Evolutionary conservation across 2,888 invertebrate genomes (phyloP).

Genomic region (Pyrgus malvae): DNA sequence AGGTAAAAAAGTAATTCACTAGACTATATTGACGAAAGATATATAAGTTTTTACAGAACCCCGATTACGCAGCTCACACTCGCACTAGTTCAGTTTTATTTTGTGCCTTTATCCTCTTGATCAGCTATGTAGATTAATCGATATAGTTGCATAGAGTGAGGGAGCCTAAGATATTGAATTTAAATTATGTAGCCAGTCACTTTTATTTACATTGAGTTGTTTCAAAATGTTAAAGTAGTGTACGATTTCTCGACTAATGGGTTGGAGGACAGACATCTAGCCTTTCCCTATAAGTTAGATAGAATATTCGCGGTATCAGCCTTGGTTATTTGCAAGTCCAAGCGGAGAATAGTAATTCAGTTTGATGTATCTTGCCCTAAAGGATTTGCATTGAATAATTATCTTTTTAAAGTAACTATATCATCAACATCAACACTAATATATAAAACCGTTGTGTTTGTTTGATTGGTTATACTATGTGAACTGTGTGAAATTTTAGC

Average conservation of each 20-base stretch:
- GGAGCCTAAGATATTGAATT: slow-evolving; percentile 3
- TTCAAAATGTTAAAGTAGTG: slow-evolving; percentile 5
- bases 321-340: slow-evolving; percentile 18
- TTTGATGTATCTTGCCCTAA: slow-evolving; percentile 2
- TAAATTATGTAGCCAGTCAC: slow-evolving; percentile 5
- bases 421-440: too few species aligned
- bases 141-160: neutral
- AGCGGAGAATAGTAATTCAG: slow-evolving; percentile 10
- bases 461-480: too few species aligned
- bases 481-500: too few species aligned
- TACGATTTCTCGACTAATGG: slow-evolving; percentile 6
- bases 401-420: neutral
- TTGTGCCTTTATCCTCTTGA: too few species aligned
- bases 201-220: slow-evolving; percentile 15
- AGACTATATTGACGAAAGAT: too few species aligned
- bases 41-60: too few species aligned
- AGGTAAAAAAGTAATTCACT: too few species aligned
- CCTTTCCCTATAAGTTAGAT: slow-evolving; percentile 17
- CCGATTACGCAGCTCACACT: too few species aligned
- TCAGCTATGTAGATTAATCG: too few species aligned
- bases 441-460: too few species aligned
- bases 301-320: slow-evolving; percentile 11
- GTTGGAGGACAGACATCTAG: slow-evolving; percentile 8
- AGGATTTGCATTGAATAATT: slow-evolving; percentile 1
- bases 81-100: too few species aligned